phyloP scores from a whole-genome alignment of 2,113 vertebrate genomes.

The Phainopepla nitens region DNA sequence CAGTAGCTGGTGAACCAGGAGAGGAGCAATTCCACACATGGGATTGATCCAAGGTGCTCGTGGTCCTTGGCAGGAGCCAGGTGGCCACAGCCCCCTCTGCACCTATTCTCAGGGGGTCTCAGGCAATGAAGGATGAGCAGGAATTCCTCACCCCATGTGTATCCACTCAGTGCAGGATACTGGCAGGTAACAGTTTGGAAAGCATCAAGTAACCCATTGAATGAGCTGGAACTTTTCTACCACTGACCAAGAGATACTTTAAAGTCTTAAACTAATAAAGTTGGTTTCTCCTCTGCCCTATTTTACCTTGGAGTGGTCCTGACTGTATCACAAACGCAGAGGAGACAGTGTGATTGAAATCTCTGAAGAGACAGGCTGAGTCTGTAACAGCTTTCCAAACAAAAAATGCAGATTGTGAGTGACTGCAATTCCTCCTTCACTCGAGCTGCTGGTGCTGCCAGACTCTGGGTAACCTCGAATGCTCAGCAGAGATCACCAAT shows the following conservation, averaged over 20 bases:
- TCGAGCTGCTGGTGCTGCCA: not conserved
- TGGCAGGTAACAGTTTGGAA: not conserved
- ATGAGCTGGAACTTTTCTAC: not conserved
- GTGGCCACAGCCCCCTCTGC: not conserved
- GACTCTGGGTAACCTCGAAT: accelerated
- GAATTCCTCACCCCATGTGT: not conserved
- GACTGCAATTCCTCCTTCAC: not conserved
- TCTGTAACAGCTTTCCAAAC: not conserved
- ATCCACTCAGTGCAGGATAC: not conserved
- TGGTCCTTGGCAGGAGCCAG: not conserved
- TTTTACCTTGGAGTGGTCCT: not conserved
- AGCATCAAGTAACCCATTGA: not conserved
- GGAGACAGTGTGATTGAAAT: not conserved
- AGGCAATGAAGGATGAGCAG: not conserved
- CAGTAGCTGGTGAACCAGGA: accelerated
- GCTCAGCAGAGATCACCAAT: not conserved
- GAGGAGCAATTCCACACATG: not conserved
- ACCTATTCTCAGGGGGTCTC: not conserved
- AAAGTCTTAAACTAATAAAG: not conserved
- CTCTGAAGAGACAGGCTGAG: not conserved
- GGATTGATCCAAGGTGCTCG: not conserved
- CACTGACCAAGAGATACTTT: not conserved
- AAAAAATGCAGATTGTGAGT: not conserved
- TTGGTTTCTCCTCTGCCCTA: not conserved
- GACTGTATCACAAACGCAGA: not conserved